These are phyloP conservation scores for Leptoclinus maculatus DNA, from an alignment of 2,797 vertebrate genomes.

Conservation along the genomic window DNA sequence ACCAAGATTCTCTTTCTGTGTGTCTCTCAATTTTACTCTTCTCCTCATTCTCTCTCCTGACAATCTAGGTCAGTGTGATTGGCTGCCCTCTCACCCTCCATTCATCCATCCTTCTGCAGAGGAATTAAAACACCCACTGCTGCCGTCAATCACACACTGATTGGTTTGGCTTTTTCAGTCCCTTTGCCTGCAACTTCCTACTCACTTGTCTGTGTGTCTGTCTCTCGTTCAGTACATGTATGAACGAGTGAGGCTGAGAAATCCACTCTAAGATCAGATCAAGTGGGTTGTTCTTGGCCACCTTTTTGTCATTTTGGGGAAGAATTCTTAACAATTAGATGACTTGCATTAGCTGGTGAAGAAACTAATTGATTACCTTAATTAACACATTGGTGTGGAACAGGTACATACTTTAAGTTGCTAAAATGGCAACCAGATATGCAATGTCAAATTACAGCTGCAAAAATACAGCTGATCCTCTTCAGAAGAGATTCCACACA, in stretches of 20 bases:
- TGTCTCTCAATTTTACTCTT: neutral
- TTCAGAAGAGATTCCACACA: neutral
- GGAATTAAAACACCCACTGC: conserved; percentile 11
- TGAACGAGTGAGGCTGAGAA: neutral
- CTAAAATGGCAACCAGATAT: neutral
- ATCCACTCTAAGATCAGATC: neutral
- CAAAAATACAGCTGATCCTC: neutral
- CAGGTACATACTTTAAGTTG: neutral
- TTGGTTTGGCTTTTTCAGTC: too few species aligned
- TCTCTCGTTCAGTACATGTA: conserved; percentile 11
- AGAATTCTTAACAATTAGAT: neutral
- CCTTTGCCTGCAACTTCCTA: too few species aligned
- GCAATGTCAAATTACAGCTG: neutral
- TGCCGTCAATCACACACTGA: neutral
- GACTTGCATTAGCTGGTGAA: neutral
- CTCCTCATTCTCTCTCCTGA: neutral
- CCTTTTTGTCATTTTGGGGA: neutral
- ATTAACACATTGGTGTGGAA: neutral
- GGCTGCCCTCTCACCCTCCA: conserved; percentile 7
- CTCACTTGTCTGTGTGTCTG: conserved; percentile 6
- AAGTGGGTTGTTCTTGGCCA: neutral
- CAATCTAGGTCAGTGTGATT: conserved; percentile 33
- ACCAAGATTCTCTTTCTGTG: conserved; percentile 21
- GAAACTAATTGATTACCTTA: neutral
- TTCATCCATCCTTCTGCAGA: conserved; percentile 4